These are phyloP conservation scores for Siniperca undulata DNA, from an alignment of 2,797 vertebrate genomes.

Conservation along the genomic window DNA sequence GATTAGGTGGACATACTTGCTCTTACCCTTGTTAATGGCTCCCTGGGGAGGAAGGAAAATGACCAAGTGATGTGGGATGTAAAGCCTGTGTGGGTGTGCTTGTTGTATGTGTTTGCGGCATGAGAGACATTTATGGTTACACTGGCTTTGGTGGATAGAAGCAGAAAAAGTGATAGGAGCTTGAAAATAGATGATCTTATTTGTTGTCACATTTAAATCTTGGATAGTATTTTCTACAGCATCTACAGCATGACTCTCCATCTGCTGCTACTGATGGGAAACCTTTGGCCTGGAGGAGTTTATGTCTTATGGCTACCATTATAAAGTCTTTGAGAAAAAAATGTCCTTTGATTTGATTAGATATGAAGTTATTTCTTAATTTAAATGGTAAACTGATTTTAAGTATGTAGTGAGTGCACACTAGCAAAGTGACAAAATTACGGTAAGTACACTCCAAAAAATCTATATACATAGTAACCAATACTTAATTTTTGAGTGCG, in stretches of 20 bases:
- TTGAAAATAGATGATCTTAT: conserved; percentile 9
- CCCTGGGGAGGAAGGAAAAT: conserved; percentile 56
- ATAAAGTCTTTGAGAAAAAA: neutral
- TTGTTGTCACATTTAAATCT: conserved; percentile 30
- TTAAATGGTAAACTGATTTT: neutral
- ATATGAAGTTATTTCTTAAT: neutral
- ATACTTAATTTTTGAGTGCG: neutral
- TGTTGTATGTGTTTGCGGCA: conserved; percentile 46
- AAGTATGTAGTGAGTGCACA: neutral
- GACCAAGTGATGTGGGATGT: conserved; percentile 54
- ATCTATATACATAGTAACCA: neutral
- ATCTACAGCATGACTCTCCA: conserved; percentile 58
- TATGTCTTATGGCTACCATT: neutral
- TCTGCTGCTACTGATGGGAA: conserved; percentile 60
- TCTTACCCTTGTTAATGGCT: conserved; percentile 69
- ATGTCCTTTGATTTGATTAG: neutral
- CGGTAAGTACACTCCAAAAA: neutral
- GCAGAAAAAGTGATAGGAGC: conserved; percentile 7
- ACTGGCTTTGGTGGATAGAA: neutral
- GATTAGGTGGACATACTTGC: conserved; percentile 68
- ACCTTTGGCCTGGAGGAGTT: conserved; percentile 10
- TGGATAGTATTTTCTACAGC: neutral
- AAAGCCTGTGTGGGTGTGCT: conserved; percentile 42
- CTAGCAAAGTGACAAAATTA: neutral
- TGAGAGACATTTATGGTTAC: conserved; percentile 30